Percentiles rank a stretch among this genome's conserved stretches.
These are phyloP conservation scores for Creontiades dilutus DNA, from an alignment of 2,888 invertebrate genomes.

Conservation along the genomic window DNA sequence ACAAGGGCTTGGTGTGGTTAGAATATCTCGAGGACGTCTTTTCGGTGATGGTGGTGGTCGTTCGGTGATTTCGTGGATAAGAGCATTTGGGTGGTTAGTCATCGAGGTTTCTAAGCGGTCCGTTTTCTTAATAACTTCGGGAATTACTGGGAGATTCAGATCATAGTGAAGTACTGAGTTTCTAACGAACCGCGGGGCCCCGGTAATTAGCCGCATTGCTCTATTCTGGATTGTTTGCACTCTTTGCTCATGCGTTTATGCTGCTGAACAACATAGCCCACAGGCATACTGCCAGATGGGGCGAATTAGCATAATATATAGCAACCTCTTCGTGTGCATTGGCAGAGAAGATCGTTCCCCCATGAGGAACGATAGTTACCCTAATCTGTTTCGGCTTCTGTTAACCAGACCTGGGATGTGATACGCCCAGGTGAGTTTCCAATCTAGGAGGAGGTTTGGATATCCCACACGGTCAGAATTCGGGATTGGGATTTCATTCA, in stretches of 20 bases:
- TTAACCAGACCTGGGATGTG: constrained; percentile 43
- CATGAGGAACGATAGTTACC: constrained; percentile 34
- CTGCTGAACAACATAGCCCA: constrained; percentile 40
- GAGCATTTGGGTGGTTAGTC: too few species aligned
- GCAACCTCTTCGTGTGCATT: constrained; percentile 5
- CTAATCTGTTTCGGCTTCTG: too few species aligned
- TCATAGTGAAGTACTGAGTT: too few species aligned
- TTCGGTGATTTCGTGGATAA: too few species aligned
- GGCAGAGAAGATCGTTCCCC: neutral
- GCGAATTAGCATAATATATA: constrained; percentile 13
- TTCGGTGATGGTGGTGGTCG: too few species aligned
- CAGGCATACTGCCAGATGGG: constrained; percentile 37
- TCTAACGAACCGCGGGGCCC: too few species aligned
- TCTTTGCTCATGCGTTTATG: neutral
- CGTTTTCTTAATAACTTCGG: too few species aligned
- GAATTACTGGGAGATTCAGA: too few species aligned
- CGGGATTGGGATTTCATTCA: constrained; percentile 40
- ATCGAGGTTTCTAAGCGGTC: too few species aligned
- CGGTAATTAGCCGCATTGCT: neutral
- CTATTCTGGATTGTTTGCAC: neutral
- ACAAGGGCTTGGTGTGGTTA: too few species aligned
- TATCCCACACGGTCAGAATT: constrained; percentile 47
- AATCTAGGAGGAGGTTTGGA: constrained; percentile 26
- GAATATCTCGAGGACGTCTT: too few species aligned
- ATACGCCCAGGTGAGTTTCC: constrained; percentile 52